These are phyloP conservation scores for Ichneumoninae sp. DNA, from an alignment of 2,888 invertebrate genomes.

Conservation along the genomic window DNA sequence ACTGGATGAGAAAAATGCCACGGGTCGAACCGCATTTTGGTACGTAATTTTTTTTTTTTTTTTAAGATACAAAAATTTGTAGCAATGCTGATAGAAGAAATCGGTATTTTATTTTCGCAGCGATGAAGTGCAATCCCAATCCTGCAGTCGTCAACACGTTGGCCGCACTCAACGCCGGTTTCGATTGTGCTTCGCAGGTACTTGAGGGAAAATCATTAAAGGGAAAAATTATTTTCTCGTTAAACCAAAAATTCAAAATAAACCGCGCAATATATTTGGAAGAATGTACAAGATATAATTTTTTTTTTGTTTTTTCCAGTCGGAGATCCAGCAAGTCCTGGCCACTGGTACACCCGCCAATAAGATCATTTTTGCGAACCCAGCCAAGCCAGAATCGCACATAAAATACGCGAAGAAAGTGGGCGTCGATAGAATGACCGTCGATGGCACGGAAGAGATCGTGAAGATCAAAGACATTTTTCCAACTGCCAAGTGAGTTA, in stretches of 20 bases:
- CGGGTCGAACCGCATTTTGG: slow-evolving; percentile 79
- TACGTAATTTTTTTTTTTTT: slow-evolving; percentile 62
- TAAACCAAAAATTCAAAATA: too few relatives aligned
- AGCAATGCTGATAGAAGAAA: too few relatives aligned
- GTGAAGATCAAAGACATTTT: slow-evolving; percentile 85
- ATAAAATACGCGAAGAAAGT: slow-evolving; percentile 85
- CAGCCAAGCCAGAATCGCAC: slow-evolving; percentile 86
- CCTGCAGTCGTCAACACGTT: slow-evolving; percentile 83
- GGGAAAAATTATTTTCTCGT: too few relatives aligned
- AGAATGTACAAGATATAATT: neutral
- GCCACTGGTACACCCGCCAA: slow-evolving; percentile 84
- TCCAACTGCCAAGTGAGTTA: slow-evolving; percentile 84
- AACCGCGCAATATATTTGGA: too few relatives aligned
- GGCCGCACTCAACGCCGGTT: slow-evolving; percentile 86
- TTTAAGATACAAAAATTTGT: neutral
- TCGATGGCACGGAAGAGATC: slow-evolving; percentile 86
- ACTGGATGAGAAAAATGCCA: slow-evolving; percentile 80
- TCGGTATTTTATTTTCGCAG: slow-evolving; percentile 76
- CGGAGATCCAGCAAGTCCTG: slow-evolving; percentile 86
- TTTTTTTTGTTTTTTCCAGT: slow-evolving; percentile 77
- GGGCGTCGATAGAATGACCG: slow-evolving; percentile 86
- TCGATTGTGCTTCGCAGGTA: slow-evolving; percentile 87
- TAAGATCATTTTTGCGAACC: slow-evolving; percentile 87
- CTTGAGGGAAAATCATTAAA: neutral
- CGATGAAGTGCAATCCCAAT: slow-evolving; percentile 88